Conservation (phyloP, 2,797 vertebrate genomes). For the Lacerta viridis region DNA sequence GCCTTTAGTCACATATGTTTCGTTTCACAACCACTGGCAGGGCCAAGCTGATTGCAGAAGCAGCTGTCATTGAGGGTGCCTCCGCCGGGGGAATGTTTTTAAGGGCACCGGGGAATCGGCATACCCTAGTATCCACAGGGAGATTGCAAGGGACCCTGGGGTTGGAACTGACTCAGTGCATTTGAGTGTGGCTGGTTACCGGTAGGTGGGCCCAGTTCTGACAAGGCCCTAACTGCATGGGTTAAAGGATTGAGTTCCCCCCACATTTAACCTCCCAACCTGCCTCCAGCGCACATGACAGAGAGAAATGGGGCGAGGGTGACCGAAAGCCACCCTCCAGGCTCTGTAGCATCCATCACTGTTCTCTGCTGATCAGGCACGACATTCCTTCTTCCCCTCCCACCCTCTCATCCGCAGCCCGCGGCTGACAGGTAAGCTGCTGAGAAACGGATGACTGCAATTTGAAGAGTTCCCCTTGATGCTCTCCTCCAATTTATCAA, state of each 20-base stretch:
- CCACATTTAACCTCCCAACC: background rate
- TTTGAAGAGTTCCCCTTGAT: conserved; percentile 24
- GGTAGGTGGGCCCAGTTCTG: background rate
- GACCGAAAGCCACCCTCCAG: background rate
- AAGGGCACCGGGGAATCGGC: background rate
- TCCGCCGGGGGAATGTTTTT: background rate
- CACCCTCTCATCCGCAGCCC: background rate
- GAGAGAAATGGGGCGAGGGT: background rate
- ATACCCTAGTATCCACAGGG: background rate
- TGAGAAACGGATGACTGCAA: conserved; percentile 25
- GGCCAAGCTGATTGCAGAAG: background rate
- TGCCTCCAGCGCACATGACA: background rate
- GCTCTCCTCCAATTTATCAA: conserved; percentile 24
- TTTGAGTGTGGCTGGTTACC: background rate
- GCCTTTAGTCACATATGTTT: background rate
- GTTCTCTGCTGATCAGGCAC: background rate
- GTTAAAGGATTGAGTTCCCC: background rate
- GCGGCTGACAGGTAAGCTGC: conserved; percentile 13
- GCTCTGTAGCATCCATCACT: background rate
- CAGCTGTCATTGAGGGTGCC: background rate
- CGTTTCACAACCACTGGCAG: background rate
- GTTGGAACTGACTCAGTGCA: too few species aligned
- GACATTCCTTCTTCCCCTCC: background rate
- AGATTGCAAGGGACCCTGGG: background rate
- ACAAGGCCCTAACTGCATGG: background rate